Evolutionary conservation across 2,797 vertebrate genomes (phyloP).

Genomic region (Varecia variegata): DNA sequence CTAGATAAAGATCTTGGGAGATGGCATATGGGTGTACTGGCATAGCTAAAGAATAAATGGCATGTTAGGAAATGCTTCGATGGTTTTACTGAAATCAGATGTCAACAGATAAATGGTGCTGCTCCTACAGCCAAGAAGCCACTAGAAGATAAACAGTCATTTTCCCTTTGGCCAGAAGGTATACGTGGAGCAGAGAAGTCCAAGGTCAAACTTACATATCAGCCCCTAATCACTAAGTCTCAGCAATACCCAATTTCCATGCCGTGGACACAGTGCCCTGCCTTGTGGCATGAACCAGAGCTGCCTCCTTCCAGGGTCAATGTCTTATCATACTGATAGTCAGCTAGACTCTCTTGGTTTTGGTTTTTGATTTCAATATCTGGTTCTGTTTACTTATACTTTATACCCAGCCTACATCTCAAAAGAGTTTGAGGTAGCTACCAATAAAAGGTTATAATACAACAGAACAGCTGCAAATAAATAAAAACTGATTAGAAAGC

Average conservation of each 20-base stretch:
- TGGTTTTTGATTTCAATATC: background rate
- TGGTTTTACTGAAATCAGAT: background rate
- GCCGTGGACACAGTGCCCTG: background rate
- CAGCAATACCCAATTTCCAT: background rate
- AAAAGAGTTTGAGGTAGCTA: background rate
- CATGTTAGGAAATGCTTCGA: background rate
- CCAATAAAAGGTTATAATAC: background rate
- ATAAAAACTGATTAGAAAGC: background rate
- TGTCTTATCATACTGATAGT: background rate
- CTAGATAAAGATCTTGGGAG: background rate
- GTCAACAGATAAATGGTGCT: background rate
- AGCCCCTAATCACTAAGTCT: background rate
- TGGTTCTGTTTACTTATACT: background rate
- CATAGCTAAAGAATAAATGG: background rate
- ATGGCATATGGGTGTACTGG: background rate
- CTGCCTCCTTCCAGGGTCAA: background rate
- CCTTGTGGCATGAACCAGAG: background rate
- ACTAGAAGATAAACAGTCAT: background rate
- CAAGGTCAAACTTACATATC: background rate
- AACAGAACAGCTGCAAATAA: background rate
- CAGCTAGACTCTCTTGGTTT: background rate
- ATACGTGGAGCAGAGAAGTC: background rate
- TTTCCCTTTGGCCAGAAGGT: background rate
- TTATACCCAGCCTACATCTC: background rate
- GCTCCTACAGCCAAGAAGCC: background rate